Base-by-base conservation (phyloP, 2,888 invertebrate species). In the Zaprionus obscuricornis region DNA sequence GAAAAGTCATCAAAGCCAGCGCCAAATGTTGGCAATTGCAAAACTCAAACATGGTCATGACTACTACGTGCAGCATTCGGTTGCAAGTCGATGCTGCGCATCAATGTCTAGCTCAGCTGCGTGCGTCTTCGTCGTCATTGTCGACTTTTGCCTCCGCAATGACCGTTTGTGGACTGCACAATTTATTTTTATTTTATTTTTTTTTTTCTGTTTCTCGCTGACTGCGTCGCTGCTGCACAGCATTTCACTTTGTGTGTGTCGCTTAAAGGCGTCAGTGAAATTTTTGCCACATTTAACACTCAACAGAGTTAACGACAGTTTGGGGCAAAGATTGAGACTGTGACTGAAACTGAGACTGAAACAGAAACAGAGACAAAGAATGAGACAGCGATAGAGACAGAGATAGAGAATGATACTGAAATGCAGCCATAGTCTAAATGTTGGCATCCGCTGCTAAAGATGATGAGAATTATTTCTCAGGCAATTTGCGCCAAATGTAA, bases 1-100 rank as follows among this genome's bases (percentile, higher is more conserved):
- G 42, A 27, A 40, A 68, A 76, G 74, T 50, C 77, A 85, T 85
- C 83, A 76, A 76, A 76, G 76, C 77, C 74, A 78, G 83, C 85
- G 76, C 79, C 79, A 75, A 82, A 78, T 71, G 77, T 82, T 74
- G 74, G 37, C 78, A 63, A 60, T 74, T 62, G 85, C 66, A 10
- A 73, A 56, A 40, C 74, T 26, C 65, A 59, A 69, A 77, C 77
- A 84, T 84, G 82, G 76, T 63, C 76, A 84, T 66, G 78, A 33
- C 17, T 47, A 31, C 22, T 10, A 37, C 43, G 42, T 42, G 45
- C 22, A 22, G 43, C 29, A 13, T n/a, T 20, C 29, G 29, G 7
- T 26, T 43, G 16, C 18, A 17, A 5, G 5, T 27, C 46, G 11
- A 37, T 34, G 39, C 29, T 31, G 52, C 54, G 26, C 58, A 54